Evolutionary conservation across 1,140 invertebrate species (phyloP).

Genomic region (Leguminivora glycinivorella): DNA sequence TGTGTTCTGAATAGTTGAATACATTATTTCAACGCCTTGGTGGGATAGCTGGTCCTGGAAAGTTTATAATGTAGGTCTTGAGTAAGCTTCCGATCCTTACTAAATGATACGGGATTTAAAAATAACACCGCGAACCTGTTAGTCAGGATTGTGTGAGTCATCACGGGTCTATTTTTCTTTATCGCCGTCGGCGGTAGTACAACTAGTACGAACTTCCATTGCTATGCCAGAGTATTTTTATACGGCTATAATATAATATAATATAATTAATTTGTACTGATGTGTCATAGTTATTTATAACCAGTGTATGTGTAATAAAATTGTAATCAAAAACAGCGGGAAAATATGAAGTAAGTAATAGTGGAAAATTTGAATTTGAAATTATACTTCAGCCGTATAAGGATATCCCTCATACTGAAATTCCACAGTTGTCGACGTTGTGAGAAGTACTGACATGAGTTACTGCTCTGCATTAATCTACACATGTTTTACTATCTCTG

Average conservation of each 20-base stretch:
- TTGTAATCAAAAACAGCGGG: neutral
- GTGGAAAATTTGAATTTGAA: slow-evolving; percentile 15
- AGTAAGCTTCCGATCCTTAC: slow-evolving; percentile 55
- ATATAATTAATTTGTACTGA: neutral
- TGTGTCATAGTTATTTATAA: neutral
- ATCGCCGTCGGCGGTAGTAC: neutral
- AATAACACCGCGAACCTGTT: slow-evolving; percentile 45
- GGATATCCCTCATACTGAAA: neutral
- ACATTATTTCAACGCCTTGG: slow-evolving; percentile 46
- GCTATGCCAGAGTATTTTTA: neutral
- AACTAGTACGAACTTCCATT: neutral
- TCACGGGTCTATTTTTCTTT: slow-evolving; percentile 28
- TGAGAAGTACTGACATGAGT: slow-evolving; percentile 2
- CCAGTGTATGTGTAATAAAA: neutral
- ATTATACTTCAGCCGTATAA: slow-evolving; percentile 19
- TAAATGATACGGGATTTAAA: slow-evolving; percentile 66
- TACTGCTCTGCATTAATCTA: neutral
- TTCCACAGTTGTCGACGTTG: neutral
- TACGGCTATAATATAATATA: neutral
- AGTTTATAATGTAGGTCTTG: slow-evolving; percentile 47
- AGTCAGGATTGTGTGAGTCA: slow-evolving; percentile 48
- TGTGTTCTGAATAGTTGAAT: slow-evolving; percentile 31
- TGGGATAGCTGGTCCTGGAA: slow-evolving; percentile 47
- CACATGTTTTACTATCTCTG: neutral
- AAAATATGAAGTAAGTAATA: slow-evolving; percentile 1